These are phyloP conservation scores for Ceratothoa steindachneri DNA, from an alignment of 2,888 invertebrate species.

Conservation along the genomic window DNA sequence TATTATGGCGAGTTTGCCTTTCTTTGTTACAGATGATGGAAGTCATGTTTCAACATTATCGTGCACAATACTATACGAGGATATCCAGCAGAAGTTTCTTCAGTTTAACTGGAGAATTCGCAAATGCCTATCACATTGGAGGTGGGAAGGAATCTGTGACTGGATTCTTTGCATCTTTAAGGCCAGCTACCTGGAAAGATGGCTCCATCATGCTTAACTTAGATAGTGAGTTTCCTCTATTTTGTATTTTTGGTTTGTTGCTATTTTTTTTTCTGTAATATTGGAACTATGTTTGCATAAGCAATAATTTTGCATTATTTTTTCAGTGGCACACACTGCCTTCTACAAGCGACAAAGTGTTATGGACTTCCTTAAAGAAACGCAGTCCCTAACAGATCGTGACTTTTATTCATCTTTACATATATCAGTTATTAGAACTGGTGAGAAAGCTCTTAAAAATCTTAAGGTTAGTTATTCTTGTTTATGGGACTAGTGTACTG, in stretches of 20 bases:
- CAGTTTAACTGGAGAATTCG: constrained; percentile 20
- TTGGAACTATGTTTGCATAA: not conserved
- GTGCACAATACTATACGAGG: constrained; percentile 2
- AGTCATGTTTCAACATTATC: constrained; percentile 24
- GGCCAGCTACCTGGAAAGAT: constrained; percentile 37
- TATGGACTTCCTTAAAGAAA: constrained; percentile 26
- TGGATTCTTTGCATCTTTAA: constrained; percentile 37
- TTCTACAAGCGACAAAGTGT: constrained; percentile 36
- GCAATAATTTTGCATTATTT: not conserved
- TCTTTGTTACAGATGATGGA: constrained; percentile 25
- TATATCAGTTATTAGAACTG: not conserved
- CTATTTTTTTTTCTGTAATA: not conserved
- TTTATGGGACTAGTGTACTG: no score
- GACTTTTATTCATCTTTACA: not conserved
- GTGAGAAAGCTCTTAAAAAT: not conserved
- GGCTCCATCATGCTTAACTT: constrained; percentile 28
- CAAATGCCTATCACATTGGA: constrained; percentile 18
- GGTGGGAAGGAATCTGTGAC: constrained; percentile 31
- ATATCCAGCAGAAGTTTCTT: constrained; percentile 20
- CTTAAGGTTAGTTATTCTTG: not conserved
- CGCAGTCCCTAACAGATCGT: not conserved
- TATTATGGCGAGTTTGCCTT: no score
- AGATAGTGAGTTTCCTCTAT: constrained; percentile 26
- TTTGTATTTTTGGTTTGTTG: not conserved
- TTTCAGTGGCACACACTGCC: constrained; percentile 35